Conservation (phyloP, 2,888 invertebrate species). For the Pristionchus arcanus region DNA sequence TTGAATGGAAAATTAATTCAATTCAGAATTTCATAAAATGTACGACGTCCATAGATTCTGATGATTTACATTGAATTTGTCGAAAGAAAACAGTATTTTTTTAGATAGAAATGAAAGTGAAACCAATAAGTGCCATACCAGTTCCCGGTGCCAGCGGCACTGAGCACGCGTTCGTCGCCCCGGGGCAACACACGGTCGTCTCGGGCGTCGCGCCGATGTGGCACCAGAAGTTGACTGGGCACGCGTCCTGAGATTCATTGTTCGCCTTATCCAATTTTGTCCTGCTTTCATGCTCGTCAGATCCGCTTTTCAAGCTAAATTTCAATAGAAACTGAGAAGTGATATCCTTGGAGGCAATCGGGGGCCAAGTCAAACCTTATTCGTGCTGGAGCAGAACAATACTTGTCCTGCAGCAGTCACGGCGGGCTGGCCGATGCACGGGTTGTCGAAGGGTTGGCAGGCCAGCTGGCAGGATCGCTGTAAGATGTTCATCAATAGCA, state of each 20-base stretch:
- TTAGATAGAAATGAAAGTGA: not conserved
- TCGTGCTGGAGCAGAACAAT: conserved; percentile 78
- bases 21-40: no score
- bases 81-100: no score
- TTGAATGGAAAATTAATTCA: no score
- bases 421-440: conserved; percentile 79
- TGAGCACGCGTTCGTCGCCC: conserved; percentile 79
- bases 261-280: not conserved
- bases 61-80: no score
- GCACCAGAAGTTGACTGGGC: conserved; percentile 77
- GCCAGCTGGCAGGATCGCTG: conserved; percentile 77
- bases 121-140: conserved; percentile 59
- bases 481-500: not conserved
- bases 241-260: conserved; percentile 62
- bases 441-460: conserved; percentile 78
- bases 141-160: conserved; percentile 79
- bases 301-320: not conserved
- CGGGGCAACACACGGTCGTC: conserved; percentile 78
- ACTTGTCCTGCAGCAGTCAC: conserved; percentile 76
- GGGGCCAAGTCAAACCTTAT: conserved; percentile 65
- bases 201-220: conserved; percentile 76
- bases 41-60: no score
- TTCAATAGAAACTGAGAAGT: not conserved
- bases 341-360: no score
- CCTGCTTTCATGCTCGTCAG: no score